Conservation (phyloP, 1,140 invertebrate genomes). For the Drosophila repletoides region DNA sequence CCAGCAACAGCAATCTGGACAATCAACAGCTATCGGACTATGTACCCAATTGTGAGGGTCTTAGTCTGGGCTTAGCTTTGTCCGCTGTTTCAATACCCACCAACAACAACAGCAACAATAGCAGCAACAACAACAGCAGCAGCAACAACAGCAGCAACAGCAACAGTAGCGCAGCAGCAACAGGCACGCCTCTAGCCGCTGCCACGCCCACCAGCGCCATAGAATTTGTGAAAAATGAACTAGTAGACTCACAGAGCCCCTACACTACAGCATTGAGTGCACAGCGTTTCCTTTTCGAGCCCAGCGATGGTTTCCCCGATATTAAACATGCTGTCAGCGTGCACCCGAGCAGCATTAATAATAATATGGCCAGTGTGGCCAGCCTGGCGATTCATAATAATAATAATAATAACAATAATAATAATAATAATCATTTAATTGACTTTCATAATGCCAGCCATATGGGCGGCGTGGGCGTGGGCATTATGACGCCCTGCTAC, state of each 20-base stretch:
- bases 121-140: slow-evolving; percentile 13
- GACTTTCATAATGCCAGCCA: slow-evolving; percentile 57
- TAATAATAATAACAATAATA: slow-evolving; percentile 46
- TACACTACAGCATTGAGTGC: slow-evolving; percentile 78
- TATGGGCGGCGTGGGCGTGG: slow-evolving; percentile 37
- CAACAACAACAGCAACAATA: slow-evolving; percentile 11
- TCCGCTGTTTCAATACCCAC: slow-evolving; percentile 23
- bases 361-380: slow-evolving; percentile 43
- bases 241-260: slow-evolving; percentile 77
- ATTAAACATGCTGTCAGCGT: slow-evolving; percentile 79
- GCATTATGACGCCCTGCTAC: slow-evolving; percentile 55
- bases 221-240: slow-evolving; percentile 80
- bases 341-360: slow-evolving; percentile 51
- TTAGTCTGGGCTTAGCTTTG: slow-evolving; percentile 24
- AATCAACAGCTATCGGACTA: slow-evolving; percentile 59
- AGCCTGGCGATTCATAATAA: slow-evolving; percentile 38
- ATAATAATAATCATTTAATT: slow-evolving; percentile 56
- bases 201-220: slow-evolving; percentile 65
- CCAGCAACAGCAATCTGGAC: slow-evolving; percentile 41
- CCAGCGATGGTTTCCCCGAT: slow-evolving; percentile 69
- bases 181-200: slow-evolving; percentile 22
- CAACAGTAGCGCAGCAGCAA: slow-evolving; percentile 25
- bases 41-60: slow-evolving; percentile 62
- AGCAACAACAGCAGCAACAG: slow-evolving; percentile 22
- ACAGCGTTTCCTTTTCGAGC: slow-evolving; percentile 76